A percentile compares a stretch with the other conserved stretches of the same genome.
These are phyloP conservation scores for Cepaea nemoralis DNA, from an alignment of 1,140 invertebrate genomes.

Conservation along the genomic window DNA sequence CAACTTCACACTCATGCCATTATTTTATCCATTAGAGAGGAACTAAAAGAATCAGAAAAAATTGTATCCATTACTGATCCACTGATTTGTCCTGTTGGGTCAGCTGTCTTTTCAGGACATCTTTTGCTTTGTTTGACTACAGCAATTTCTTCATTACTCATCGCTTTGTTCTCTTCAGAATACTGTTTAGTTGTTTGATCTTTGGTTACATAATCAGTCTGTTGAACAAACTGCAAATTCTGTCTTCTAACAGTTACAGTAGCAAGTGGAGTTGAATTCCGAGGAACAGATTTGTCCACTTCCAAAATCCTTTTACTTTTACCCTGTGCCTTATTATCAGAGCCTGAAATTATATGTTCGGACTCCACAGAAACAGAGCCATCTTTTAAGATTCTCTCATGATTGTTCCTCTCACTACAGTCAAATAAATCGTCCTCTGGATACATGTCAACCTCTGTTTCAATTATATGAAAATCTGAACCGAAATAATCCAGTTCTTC, in stretches of 20 bases:
- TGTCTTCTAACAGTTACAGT: not conserved
- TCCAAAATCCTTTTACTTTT: not conserved
- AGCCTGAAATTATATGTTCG: not conserved
- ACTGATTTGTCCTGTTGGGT: not conserved
- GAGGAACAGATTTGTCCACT: not conserved
- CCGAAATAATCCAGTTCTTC: not conserved
- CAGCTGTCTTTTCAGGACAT: not conserved
- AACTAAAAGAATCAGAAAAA: conserved; percentile 55
- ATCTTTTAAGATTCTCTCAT: not conserved
- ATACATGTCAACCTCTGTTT: not conserved
- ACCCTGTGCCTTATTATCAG: not conserved
- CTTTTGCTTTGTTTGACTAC: not conserved
- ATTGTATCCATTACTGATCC: conserved; percentile 6
- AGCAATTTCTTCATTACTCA: not conserved
- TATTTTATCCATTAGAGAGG: conserved; percentile 59
- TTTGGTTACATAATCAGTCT: not conserved
- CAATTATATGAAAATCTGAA: not conserved
- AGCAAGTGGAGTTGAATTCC: not conserved
- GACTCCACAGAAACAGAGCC: not conserved
- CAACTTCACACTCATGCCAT: conserved; percentile 40
- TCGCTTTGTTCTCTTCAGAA: not conserved
- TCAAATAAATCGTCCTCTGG: not conserved
- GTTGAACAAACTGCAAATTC: too few species aligned
- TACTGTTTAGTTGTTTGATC: not conserved
- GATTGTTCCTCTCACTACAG: not conserved